phyloP scores from a whole-genome alignment of 2,888 invertebrate species.

The Dynastes grantii region DNA sequence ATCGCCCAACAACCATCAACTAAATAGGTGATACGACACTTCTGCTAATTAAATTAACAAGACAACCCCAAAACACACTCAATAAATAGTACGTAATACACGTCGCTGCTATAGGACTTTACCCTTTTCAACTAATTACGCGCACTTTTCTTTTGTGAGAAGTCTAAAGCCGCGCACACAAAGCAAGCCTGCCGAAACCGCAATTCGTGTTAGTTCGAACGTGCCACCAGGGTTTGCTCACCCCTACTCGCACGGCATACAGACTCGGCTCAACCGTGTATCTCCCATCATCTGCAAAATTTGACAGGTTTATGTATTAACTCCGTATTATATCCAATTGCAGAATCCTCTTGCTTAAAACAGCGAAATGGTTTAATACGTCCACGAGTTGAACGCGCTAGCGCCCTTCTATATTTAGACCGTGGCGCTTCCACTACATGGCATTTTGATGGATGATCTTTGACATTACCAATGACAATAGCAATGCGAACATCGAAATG shows the following conservation, averaged over 20 bases:
- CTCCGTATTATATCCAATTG: constrained; percentile 26
- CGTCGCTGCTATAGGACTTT: background rate
- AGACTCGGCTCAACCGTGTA: background rate
- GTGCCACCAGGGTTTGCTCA: background rate
- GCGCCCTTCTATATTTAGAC: background rate
- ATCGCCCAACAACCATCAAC: too few species aligned
- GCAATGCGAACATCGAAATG: background rate
- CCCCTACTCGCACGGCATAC: background rate
- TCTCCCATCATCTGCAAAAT: constrained; percentile 18
- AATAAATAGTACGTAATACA: background rate
- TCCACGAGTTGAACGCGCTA: constrained; percentile 7
- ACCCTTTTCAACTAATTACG: constrained; percentile 30
- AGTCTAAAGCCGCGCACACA: constrained; percentile 8
- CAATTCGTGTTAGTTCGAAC: background rate
- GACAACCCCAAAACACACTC: background rate
- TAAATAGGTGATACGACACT: background rate
- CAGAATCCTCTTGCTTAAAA: constrained; percentile 42
- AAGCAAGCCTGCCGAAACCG: constrained; percentile 15
- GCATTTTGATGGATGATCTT: constrained; percentile 33
- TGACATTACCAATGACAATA: background rate
- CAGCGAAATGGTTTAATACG: constrained; percentile 40
- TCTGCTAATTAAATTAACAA: constrained; percentile 7
- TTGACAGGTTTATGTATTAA: constrained; percentile 45
- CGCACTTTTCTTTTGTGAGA: constrained; percentile 1
- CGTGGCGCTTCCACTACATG: background rate